Evolutionary conservation across 53 echinoderm and acorn worm species (phyloP).

Genomic region (Crossaster papposus): DNA sequence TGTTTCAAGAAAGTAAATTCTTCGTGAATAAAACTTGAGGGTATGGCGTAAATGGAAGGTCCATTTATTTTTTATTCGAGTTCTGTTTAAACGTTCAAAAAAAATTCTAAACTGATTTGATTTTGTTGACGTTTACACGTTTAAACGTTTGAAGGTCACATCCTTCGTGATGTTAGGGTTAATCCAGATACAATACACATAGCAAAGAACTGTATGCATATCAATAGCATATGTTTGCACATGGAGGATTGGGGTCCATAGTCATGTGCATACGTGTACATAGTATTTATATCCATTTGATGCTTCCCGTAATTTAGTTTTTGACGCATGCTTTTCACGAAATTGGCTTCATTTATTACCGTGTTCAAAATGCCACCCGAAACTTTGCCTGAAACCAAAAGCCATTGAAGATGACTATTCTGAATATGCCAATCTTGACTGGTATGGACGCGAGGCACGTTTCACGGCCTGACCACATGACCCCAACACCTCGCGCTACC

Average conservation of each 20-base stretch:
- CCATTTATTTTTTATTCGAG: too few relatives aligned
- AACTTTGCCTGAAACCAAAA: constrained; percentile 29
- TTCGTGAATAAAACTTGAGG: too few relatives aligned
- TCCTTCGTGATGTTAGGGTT: too few relatives aligned
- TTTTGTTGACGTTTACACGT: too few relatives aligned
- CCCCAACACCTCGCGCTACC: constrained; percentile 53
- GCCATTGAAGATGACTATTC: constrained; percentile 31
- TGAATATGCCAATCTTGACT: constrained; percentile 4
- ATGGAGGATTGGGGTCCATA: neutral
- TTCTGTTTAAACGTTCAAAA: too few relatives aligned
- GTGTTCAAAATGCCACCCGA: constrained; percentile 9
- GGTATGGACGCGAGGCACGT: constrained; percentile 12
- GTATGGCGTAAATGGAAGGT: too few relatives aligned
- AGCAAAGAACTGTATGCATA: neutral
- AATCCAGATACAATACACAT: too few relatives aligned
- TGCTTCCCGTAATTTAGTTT: neutral
- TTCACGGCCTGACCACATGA: constrained; percentile 46
- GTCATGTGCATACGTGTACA: too few relatives aligned
- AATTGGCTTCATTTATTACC: constrained; percentile 7
- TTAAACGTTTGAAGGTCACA: too few relatives aligned
- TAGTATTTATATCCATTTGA: too few relatives aligned
- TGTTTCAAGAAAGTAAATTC: too few relatives aligned
- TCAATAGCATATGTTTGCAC: neutral
- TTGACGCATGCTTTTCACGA: neutral
- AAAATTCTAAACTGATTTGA: too few relatives aligned